These are phyloP conservation scores for Sapayoa aenigma DNA, from an alignment of 2,113 vertebrate species.

Conservation along the genomic window DNA sequence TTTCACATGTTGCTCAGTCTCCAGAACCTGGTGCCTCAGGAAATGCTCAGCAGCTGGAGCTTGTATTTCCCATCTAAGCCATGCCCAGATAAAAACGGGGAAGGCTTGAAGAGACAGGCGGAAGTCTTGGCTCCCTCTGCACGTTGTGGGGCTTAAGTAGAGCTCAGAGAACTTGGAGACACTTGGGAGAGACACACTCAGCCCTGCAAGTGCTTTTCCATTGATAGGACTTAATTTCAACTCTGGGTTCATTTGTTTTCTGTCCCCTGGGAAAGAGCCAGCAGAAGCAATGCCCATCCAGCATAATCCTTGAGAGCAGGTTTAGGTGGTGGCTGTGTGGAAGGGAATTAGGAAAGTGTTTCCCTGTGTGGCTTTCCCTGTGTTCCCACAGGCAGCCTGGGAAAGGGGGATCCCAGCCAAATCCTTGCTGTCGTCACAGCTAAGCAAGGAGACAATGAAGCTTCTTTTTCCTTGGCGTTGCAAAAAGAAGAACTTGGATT, in stretches of 20 bases:
- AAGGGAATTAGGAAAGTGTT: background rate
- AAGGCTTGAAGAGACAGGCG: background rate
- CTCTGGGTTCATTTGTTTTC: background rate
- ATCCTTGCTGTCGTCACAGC: background rate
- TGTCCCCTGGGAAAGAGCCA: background rate
- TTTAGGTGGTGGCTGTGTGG: background rate
- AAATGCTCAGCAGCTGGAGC: background rate
- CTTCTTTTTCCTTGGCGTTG: background rate
- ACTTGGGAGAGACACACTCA: background rate
- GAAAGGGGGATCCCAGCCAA: background rate
- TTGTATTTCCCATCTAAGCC: background rate
- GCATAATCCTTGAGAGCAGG: rapidly evolving
- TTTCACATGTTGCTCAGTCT: rapidly evolving
- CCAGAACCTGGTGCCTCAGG: background rate
- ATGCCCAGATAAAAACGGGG: background rate
- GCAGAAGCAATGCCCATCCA: background rate
- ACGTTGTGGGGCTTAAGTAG: background rate
- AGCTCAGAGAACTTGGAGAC: background rate
- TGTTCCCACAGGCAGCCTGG: background rate
- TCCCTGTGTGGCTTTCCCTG: background rate
- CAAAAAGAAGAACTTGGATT: background rate
- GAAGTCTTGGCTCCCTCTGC: background rate
- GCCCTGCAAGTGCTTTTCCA: background rate
- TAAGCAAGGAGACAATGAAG: background rate
- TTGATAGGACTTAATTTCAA: background rate